Evolutionary conservation across 1,140 invertebrate genomes (phyloP).

Genomic region (Fopius arisanus): DNA sequence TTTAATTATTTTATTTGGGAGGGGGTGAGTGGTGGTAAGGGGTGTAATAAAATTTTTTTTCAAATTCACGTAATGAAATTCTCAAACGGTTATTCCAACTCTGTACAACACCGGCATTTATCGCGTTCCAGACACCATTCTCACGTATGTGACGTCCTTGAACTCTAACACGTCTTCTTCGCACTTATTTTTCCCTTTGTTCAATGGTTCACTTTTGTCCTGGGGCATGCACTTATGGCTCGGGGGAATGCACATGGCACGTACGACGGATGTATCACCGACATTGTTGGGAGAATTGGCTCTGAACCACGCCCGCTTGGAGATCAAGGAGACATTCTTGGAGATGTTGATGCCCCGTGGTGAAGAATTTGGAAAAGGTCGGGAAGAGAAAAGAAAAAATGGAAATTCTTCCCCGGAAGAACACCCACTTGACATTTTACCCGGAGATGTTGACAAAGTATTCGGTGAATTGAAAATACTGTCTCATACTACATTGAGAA

Average conservation of each 20-base stretch:
- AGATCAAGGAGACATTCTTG: neutral
- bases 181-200: neutral
- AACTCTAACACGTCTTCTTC: neutral
- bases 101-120: neutral
- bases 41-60: neutral
- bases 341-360: neutral
- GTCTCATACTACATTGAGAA: no score
- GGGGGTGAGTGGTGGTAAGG: neutral
- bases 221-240: neutral
- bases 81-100: constrained; percentile 1
- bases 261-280: neutral
- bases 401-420: neutral
- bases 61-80: neutral
- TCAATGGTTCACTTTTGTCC: neutral
- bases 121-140: neutral
- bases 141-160: constrained; percentile 3
- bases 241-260: neutral
- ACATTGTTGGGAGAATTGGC: constrained; percentile 4
- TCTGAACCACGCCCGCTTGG: neutral
- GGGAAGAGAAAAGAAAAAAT: neutral
- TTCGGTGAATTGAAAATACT: no score
- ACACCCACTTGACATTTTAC: neutral
- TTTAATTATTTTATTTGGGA: no score
- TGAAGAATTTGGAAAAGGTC: neutral
- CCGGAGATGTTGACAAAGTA: neutral